These are phyloP conservation scores for Leptinotarsa peninsularis DNA, from an alignment of 2,888 invertebrate species.

Conservation along the genomic window DNA sequence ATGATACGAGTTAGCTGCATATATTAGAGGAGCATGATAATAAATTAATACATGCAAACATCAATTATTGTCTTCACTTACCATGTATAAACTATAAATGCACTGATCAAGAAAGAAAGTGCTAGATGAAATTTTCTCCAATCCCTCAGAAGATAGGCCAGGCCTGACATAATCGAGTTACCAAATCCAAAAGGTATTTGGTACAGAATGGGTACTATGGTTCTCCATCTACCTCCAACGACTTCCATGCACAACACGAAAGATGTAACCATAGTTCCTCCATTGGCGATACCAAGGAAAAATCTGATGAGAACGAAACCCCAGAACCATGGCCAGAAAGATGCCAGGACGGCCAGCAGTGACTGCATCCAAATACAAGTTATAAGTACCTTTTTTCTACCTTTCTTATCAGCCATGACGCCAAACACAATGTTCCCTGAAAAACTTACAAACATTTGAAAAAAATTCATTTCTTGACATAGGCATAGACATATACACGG, in stretches of 20 bases:
- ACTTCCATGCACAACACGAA: conserved; percentile 77
- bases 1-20: no score
- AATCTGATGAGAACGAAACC: conserved; percentile 70
- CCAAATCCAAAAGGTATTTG: conserved; percentile 75
- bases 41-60: no score
- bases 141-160: conserved; percentile 72
- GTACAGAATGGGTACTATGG: conserved; percentile 72
- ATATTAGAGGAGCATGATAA: no score
- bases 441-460: conserved; percentile 22
- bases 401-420: conserved; percentile 72
- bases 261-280: conserved; percentile 74
- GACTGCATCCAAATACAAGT: conserved; percentile 70
- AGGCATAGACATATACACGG: no score
- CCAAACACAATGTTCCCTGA: conserved; percentile 72
- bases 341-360: conserved; percentile 68
- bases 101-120: conserved; percentile 68
- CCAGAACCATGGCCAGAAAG: conserved; percentile 69
- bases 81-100: conserved; percentile 69
- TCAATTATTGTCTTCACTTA: conserved; percentile 53
- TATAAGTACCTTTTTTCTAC: conserved; percentile 72
- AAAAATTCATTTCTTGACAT: no score
- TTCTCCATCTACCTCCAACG: conserved; percentile 73
- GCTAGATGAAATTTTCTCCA: conserved; percentile 73
- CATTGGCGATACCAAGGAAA: conserved; percentile 71
- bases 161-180: conserved; percentile 69